phyloP scores from a whole-genome alignment of 2,113 vertebrate genomes.

The Ctenodactylus gundi region DNA sequence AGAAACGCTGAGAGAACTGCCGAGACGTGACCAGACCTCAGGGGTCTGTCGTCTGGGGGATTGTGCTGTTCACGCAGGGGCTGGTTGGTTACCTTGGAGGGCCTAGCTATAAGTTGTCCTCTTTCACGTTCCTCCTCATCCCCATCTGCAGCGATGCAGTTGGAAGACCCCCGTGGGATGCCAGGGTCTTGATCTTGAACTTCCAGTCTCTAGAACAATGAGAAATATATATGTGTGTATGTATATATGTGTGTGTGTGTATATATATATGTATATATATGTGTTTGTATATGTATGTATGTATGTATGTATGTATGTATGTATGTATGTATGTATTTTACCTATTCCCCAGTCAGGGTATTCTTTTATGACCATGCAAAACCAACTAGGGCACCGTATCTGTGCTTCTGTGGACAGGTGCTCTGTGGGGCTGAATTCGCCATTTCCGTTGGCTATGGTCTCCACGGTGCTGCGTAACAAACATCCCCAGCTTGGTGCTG shows the following conservation, averaged over 20 bases:
- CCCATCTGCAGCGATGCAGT: no score
- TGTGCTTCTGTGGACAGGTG: neutral
- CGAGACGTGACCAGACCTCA: neutral
- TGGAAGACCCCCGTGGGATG: neutral
- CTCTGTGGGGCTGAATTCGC: neutral
- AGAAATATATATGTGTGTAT: no score
- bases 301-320: no score
- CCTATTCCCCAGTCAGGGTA: neutral
- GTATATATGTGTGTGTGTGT: no score
- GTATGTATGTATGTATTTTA: no score
- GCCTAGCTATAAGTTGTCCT: no score
- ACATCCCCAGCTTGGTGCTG: neutral
- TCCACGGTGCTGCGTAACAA: neutral
- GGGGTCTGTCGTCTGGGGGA: neutral
- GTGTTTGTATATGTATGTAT: no score
- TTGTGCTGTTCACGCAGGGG: neutral
- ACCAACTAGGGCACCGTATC: neutral
- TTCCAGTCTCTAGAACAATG: neutral
- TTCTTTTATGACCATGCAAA: neutral
- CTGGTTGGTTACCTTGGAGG: neutral
- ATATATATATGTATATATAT: no score
- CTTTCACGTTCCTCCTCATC: neutral
- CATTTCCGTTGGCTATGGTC: neutral
- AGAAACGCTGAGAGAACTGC: no score
- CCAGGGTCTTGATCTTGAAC: no score